Base-by-base conservation (phyloP, 2,113 vertebrate species). In the Chamaea fasciata region DNA sequence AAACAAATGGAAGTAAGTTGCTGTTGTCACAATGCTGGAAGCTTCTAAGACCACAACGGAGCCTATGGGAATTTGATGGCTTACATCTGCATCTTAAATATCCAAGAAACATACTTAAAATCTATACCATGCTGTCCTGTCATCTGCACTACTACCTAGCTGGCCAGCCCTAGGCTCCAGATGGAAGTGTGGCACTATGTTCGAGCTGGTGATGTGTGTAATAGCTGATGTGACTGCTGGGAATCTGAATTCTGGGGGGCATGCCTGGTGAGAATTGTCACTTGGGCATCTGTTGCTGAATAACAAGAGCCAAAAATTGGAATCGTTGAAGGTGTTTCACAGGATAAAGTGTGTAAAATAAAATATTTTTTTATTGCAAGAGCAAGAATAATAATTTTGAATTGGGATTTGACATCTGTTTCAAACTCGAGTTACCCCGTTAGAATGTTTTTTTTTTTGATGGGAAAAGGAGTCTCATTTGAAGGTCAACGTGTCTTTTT, bases 161-260 rank as follows among this genome's bases (percentile, higher is more conserved):
- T 23, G 78, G 46, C 19, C 41, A 68, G 57, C 64, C 73, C 28
- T 21, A 53, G 30, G 57, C 26, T 77, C 28, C 2, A 9, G 59
- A 3, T 74, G 78, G 74, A 33, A 65, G 44, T 0, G 0, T 37
- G 39, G 7, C 19, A 1, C 23, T 14, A 0, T 35, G 39, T 53
- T 57, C 1, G 3, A 19, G 39, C 52, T 42, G 57, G 5, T 26
- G 31, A 27, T 44, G 26, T 20, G 74, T 0, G 0, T 55, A 17
- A 8, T 24, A 46, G 39, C 39, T 68, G 20, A 27, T 7, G 84
- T 41, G 57, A 6, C 57, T 39, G 33, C 2, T 21, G 14, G 52
- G 47, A 53, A 84, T 10, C 26, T 39, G n/a, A 53, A 24, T 44
- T 46, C 46, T 35, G 37, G 47, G 11, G 56, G 65, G 46, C 1